Conservation (phyloP, 1,140 invertebrate species). For the Stenopsyche tienmushanensis region DNA sequence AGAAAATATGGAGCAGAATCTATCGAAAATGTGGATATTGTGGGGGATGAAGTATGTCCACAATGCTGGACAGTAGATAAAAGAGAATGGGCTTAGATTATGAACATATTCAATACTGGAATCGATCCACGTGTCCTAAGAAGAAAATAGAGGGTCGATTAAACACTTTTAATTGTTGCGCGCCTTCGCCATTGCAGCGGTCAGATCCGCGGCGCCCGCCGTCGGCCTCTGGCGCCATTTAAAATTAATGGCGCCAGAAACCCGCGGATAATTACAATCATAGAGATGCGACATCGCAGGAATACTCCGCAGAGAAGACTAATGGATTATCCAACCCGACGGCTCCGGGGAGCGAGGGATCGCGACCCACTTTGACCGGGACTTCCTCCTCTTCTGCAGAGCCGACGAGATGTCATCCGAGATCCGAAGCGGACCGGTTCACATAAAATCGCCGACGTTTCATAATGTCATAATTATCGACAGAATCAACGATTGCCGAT, state of each 20-base stretch:
- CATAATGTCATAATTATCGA: neutral
- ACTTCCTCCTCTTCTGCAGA: neutral
- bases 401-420: neutral
- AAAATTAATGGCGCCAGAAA: constrained; percentile 4
- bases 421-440: neutral
- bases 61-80: too few species aligned
- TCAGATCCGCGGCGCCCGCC: constrained; percentile 1
- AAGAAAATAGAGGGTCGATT: too few species aligned
- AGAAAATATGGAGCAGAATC: too few species aligned
- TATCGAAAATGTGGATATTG: too few species aligned
- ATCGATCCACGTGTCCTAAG: too few species aligned
- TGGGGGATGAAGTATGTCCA: too few species aligned
- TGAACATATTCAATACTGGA: too few species aligned
- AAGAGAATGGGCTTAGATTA: too few species aligned
- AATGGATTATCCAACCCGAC: neutral
- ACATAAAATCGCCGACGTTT: neutral
- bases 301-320: neutral
- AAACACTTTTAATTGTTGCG: neutral
- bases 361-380: neutral
- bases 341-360: neutral
- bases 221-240: constrained; percentile 1
- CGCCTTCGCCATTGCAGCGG: neutral
- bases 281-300: constrained; percentile 1
- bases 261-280: constrained; percentile 8
- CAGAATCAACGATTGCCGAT: neutral